Percentiles rank a stretch among this genome's conserved stretches.
phyloP scores from a whole-genome alignment of 2,113 vertebrate genomes.

The Tetrax tetrax region DNA sequence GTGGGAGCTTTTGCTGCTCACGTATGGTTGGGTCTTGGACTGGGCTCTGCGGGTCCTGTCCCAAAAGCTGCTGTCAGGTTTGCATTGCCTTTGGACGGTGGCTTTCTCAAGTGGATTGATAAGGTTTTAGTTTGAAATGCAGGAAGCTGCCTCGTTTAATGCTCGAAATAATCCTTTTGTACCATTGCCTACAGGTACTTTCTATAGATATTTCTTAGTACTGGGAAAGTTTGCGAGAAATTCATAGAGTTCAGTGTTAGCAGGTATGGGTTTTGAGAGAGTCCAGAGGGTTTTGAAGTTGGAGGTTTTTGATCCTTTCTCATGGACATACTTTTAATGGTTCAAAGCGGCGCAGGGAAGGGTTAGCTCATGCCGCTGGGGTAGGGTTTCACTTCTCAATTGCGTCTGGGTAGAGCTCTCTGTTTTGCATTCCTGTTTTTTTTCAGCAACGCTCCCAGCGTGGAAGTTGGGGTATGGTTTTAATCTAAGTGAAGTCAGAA shows the following conservation, averaged over 20 bases:
- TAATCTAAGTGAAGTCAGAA: constrained; percentile 62
- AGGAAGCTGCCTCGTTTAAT: not conserved
- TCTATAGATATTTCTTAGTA: not conserved
- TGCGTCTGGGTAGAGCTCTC: constrained; percentile 28
- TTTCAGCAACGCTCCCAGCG: constrained; percentile 17
- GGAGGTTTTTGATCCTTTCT: constrained; percentile 14
- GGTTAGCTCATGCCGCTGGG: not conserved
- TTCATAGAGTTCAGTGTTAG: not conserved
- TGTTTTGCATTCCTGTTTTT: constrained; percentile 42
- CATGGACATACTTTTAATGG: not conserved
- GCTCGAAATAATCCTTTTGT: not conserved
- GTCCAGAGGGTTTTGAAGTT: not conserved
- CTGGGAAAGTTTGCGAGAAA: not conserved
- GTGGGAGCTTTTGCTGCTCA: not conserved
- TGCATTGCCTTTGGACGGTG: not conserved
- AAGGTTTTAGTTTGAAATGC: not conserved
- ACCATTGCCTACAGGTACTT: not conserved
- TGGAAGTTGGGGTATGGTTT: constrained; percentile 63
- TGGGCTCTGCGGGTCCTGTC: constrained; percentile 14
- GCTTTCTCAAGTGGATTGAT: not conserved
- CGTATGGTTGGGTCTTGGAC: not conserved
- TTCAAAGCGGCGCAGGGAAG: not conserved
- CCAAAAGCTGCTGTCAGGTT: constrained; percentile 27
- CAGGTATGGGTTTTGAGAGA: not conserved
- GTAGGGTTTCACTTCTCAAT: constrained; percentile 58